Percentiles rank a stretch among this genome's conserved stretches.
phyloP scores from a whole-genome alignment of 2,797 vertebrate genomes.

The Neopelma chrysocephalum region DNA sequence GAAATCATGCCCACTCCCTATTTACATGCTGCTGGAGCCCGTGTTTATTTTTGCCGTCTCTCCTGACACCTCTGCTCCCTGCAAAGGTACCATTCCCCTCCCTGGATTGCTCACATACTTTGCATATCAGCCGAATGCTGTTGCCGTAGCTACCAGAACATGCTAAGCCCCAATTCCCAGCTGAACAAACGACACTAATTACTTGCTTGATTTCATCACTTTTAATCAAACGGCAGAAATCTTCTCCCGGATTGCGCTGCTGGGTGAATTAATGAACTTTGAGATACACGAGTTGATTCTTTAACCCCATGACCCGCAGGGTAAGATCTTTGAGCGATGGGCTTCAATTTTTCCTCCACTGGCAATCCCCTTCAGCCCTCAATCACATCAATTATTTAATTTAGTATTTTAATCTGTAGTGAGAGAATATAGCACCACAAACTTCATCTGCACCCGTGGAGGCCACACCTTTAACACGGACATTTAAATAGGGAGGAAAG shows the following conservation, averaged over 20 bases:
- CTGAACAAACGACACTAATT: constrained; percentile 28
- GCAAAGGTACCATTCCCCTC: constrained; percentile 4
- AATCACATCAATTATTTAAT: background rate
- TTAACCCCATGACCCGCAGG: background rate
- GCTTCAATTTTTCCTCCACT: background rate
- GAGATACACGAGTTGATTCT: background rate
- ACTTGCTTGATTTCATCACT: constrained; percentile 38
- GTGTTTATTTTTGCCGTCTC: constrained; percentile 7
- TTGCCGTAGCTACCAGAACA: background rate
- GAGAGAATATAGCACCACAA: background rate
- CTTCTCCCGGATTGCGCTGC: background rate
- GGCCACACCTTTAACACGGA: background rate
- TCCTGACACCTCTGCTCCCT: background rate
- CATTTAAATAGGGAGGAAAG: background rate
- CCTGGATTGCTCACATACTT: constrained; percentile 18
- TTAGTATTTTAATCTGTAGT: background rate
- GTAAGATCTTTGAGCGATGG: background rate
- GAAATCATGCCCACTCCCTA: background rate
- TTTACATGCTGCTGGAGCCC: background rate
- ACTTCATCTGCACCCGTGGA: background rate
- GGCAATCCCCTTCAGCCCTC: background rate
- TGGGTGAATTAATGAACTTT: background rate
- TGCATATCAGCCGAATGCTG: background rate
- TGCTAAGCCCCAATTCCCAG: constrained; percentile 3
- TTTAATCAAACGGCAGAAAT: background rate